phyloP scores from a whole-genome alignment of 1,140 invertebrate species.

The Xylocopa sonorina region DNA sequence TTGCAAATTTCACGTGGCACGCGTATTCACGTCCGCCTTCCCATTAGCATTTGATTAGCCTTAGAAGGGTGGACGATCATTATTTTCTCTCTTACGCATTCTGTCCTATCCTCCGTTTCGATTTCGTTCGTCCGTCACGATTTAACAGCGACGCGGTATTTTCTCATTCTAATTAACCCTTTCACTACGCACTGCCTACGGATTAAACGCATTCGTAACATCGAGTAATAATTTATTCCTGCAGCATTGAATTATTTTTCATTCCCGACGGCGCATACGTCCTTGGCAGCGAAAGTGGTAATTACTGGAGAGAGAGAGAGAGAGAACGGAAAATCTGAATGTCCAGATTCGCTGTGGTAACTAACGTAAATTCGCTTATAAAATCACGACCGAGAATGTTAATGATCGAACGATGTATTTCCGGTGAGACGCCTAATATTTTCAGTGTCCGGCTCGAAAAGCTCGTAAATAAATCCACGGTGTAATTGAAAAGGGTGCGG shows the following conservation, averaged over 20 bases:
- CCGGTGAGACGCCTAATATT: conserved; percentile 21
- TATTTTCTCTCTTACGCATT: background rate
- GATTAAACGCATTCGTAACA: too few species aligned
- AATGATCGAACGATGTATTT: background rate
- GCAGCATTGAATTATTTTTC: too few species aligned
- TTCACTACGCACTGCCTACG: too few species aligned
- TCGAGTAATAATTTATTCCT: too few species aligned
- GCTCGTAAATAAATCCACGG: conserved; percentile 58
- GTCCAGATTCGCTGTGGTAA: too few species aligned
- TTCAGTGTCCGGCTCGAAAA: conserved; percentile 18
- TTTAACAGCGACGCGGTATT: too few species aligned
- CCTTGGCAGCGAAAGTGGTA: too few species aligned
- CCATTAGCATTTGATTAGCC: background rate
- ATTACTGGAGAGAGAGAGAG: too few species aligned
- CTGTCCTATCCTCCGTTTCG: background rate
- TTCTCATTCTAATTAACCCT: too few species aligned
- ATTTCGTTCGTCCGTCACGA: background rate
- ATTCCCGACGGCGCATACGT: too few species aligned
- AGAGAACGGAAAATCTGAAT: too few species aligned
- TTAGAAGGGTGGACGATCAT: background rate
- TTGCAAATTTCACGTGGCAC: conserved; percentile 23
- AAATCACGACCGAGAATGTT: too few species aligned
- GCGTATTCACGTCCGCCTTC: background rate
- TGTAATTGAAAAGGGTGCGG: conserved; percentile 48
- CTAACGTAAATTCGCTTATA: background rate